These are phyloP conservation scores for Polymixis lichenea DNA, from an alignment of 2,888 invertebrate species.

Conservation along the genomic window DNA sequence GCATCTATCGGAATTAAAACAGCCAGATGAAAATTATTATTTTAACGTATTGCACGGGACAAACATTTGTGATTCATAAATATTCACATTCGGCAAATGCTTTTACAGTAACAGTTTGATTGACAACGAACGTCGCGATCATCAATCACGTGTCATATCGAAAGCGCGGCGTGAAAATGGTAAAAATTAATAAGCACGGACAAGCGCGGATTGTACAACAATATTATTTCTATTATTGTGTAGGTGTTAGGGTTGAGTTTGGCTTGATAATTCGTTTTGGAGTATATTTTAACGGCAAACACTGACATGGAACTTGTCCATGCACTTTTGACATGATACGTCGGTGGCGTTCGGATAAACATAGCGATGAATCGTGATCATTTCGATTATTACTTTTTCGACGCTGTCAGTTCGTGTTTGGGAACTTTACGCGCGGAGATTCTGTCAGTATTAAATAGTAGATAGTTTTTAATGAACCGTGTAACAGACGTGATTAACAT, in stretches of 20 bases:
- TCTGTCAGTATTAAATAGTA: constrained; percentile 69
- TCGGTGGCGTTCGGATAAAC: constrained; percentile 72
- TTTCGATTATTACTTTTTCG: constrained; percentile 78
- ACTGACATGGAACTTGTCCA: constrained; percentile 79
- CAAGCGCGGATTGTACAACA: constrained; percentile 51
- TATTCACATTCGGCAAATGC: constrained; percentile 86
- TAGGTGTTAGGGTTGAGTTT: constrained; percentile 58
- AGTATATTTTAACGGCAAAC: constrained; percentile 63
- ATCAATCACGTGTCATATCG: constrained; percentile 85
- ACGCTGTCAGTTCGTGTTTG: constrained; percentile 73
- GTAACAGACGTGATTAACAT: constrained; percentile 64
- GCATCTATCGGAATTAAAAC: constrained; percentile 83
- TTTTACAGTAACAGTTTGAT: constrained; percentile 84
- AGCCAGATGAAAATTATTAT: constrained; percentile 73
- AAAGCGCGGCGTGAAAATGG: constrained; percentile 77
- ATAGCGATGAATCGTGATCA: constrained; percentile 74
- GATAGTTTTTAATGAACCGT: constrained; percentile 71
- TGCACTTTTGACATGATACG: constrained; percentile 82
- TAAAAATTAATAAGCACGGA: constrained; percentile 72
- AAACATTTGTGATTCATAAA: constrained; percentile 81
- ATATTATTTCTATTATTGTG: constrained; percentile 57
- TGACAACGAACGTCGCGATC: constrained; percentile 85
- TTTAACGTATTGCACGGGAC: constrained; percentile 79
- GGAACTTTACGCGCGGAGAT: constrained; percentile 67
- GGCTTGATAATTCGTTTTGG: constrained; percentile 56